Conservation (phyloP, 2,797 vertebrate genomes). For the Valencia hispanica region DNA sequence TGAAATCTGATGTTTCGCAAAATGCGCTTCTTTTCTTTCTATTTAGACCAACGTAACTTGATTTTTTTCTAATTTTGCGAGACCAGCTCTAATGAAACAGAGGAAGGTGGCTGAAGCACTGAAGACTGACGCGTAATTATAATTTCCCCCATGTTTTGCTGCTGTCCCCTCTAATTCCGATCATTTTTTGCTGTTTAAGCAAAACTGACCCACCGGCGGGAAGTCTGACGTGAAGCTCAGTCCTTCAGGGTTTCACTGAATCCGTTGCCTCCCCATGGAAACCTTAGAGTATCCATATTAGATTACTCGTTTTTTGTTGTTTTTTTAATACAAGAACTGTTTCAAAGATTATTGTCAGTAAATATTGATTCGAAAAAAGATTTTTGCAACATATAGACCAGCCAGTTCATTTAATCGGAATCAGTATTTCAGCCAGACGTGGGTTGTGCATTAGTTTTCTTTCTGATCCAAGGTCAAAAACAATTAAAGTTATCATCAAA, state of each 20-base stretch:
- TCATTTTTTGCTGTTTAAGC: constrained; percentile 62
- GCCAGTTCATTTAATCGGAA: too few relatives aligned
- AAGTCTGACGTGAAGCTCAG: constrained; percentile 62
- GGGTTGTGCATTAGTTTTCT: constrained; percentile 18
- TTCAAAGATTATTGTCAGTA: constrained; percentile 25
- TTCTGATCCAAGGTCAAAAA: constrained; percentile 44
- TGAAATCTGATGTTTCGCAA: not conserved
- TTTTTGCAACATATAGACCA: too few relatives aligned
- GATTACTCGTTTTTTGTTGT: constrained; percentile 45
- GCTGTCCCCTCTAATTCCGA: constrained; percentile 63
- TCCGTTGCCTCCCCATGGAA: constrained; percentile 11
- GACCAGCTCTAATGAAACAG: constrained; percentile 2
- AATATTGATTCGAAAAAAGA: constrained; percentile 29
- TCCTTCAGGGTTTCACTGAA: constrained; percentile 43
- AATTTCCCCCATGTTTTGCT: constrained; percentile 37
- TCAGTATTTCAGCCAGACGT: constrained; percentile 9
- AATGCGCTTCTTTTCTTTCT: not conserved
- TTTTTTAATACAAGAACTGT: not conserved
- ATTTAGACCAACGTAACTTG: not conserved
- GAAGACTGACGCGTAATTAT: constrained; percentile 21
- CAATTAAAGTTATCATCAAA: constrained; percentile 11
- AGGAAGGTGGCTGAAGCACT: not conserved
- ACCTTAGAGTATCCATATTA: constrained; percentile 60
- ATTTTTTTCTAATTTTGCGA: not conserved
- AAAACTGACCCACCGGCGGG: constrained; percentile 57